phyloP scores from a whole-genome alignment of 2,113 vertebrate genomes.

The Dryoscopus gambensis region DNA sequence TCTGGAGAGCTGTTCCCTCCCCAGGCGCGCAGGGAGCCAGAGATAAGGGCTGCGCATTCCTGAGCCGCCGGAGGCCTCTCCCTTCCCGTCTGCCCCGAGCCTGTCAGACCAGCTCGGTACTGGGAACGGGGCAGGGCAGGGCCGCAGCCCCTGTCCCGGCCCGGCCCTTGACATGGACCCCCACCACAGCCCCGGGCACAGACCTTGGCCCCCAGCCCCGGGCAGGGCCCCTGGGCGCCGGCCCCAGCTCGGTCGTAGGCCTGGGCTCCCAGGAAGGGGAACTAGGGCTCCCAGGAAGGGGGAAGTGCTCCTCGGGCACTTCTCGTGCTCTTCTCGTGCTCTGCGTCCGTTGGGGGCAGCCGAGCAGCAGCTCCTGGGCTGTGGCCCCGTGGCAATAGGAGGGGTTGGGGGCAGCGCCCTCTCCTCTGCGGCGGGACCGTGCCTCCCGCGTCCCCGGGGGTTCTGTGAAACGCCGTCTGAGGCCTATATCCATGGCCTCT shows the following conservation, averaged over 20 bases:
- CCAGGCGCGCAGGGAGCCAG: slow-evolving; percentile 30
- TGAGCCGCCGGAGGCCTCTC: slow-evolving; percentile 54
- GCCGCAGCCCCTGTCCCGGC: not conserved
- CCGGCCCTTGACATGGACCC: not conserved
- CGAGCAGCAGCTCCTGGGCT: not conserved
- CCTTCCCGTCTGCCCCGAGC: slow-evolving; percentile 45
- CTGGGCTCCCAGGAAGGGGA: not conserved
- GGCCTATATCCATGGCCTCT: accelerated
- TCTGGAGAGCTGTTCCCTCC: slow-evolving; percentile 39
- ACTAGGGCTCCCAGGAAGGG: not conserved
- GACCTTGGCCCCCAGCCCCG: not conserved
- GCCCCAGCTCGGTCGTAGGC: not conserved
- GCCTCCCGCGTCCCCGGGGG: no score
- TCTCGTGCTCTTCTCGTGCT: not conserved
- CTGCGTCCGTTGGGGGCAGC: not conserved
- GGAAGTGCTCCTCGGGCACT: not conserved
- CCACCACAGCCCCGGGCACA: not conserved
- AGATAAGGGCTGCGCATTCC: slow-evolving; percentile 64
- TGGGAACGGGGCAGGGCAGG: not conserved
- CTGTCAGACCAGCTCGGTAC: slow-evolving; percentile 36
- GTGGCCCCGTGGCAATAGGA: not conserved
- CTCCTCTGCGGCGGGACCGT: not conserved
- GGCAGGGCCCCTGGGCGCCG: accelerated
- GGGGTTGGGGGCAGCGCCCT: not conserved
- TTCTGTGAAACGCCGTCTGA: accelerated